Conservation (phyloP, 2,797 vertebrate species). For the Phaenicophaeus curvirostris region DNA sequence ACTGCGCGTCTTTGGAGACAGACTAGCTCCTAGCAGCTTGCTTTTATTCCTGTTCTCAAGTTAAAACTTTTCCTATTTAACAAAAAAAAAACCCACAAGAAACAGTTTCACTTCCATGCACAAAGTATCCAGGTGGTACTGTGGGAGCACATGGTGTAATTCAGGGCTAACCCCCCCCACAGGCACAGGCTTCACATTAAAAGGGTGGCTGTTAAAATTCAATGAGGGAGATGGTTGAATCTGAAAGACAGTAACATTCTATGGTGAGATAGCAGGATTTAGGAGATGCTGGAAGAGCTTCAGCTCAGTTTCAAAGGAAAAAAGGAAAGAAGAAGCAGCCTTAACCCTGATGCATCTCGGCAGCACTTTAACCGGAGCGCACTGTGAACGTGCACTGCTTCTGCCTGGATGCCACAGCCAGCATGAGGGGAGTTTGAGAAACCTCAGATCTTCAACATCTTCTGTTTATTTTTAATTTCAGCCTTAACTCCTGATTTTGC, state of each 20-base stretch:
- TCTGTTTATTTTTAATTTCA: slow-evolving; percentile 33
- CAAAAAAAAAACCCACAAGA: neutral
- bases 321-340: neutral
- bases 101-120: neutral
- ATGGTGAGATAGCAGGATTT: neutral
- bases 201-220: neutral
- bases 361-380: neutral
- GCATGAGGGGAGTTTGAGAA: neutral
- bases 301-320: neutral
- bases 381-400: neutral
- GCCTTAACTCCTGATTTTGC: slow-evolving; percentile 53
- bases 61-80: neutral
- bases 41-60: neutral
- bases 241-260: neutral
- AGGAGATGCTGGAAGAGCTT: neutral
- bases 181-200: neutral
- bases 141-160: neutral
- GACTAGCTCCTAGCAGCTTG: neutral
- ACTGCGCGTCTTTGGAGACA: neutral
- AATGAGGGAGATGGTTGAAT: neutral
- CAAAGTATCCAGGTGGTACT: neutral
- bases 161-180: neutral
- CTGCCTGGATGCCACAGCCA: rapidly evolving
- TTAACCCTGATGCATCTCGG: neutral
- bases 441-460: slow-evolving; percentile 4